Evolutionary conservation across 2,888 invertebrate genomes (phyloP), one percentile per base, ranked within the genome.

Genomic region (Lasioglossum leucozonium): DNA sequence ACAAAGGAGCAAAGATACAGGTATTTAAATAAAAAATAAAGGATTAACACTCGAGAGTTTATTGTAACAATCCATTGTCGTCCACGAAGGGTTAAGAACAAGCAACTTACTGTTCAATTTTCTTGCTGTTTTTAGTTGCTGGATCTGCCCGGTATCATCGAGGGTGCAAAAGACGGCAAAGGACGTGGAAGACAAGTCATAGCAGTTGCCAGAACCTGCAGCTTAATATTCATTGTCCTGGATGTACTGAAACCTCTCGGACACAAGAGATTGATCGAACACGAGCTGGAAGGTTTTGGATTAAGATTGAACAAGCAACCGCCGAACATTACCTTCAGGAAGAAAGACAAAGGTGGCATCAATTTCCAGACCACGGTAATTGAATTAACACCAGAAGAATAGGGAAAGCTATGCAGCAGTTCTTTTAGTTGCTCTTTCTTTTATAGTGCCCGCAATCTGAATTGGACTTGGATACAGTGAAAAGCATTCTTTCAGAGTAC

Each of bases 121-220:
- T 75, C 8, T 67, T 73, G 30, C 6, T 34, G 3, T 4, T 72
- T 86, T 87, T 95, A 99, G 98, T 95, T 99, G 82, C 96, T 99
- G 16, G 99, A 99, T 97, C 96, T 99, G 92, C 99, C 99, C 86
- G 99, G 99, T 95, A 99, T 99, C 95, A 99, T 99, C 91, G 99
- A 99, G 96, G 99, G 99, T 87, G 99, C 99, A 0, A 99, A 99
- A 94, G 99, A 99, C 94, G 99, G 99, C 87, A 99, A 99, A 95
- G 99, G 99, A 96, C 96, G 99, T 95, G 99, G 99, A 96, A 96
- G 99, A 86, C 99, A 99, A 95, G 99, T 99, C 5, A 99, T 99
- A 92, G 99, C 99, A 0, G 99, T 99, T 0, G 99, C 99, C 0
- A 96, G 99, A 79, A 99, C 99, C 0, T 99, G 99, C 95, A 98